Percentiles rank a stretch among this genome's conserved stretches.
Conservation (phyloP, 2,888 invertebrate species). For the Glyphotaelius pellucidus region DNA sequence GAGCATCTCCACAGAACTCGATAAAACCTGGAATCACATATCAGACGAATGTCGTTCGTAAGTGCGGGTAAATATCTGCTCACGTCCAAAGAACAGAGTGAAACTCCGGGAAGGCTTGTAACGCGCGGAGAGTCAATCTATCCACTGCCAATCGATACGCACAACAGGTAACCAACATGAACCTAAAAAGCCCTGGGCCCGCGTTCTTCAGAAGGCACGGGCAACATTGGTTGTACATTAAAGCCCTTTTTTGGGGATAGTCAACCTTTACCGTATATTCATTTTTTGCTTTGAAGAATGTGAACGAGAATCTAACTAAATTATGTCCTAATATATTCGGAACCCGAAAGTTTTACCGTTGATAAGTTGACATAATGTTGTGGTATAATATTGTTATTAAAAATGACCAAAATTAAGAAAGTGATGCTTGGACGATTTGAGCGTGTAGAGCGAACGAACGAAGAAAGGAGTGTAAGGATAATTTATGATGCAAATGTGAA, state of each 20-base stretch:
- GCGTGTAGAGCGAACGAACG: too few species aligned
- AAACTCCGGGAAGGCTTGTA: not conserved
- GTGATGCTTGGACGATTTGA: too few species aligned
- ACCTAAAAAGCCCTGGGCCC: too few species aligned
- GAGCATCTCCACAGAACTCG: not conserved
- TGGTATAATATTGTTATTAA: too few species aligned
- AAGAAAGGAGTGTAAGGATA: too few species aligned
- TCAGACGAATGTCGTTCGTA: not conserved
- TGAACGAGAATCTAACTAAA: too few species aligned
- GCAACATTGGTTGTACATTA: not conserved
- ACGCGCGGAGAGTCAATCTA: not conserved
- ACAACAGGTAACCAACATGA: not conserved
- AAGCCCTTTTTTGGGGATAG: not conserved
- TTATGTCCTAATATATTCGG: too few species aligned
- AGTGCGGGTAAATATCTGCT: not conserved
- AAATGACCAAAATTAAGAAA: too few species aligned
- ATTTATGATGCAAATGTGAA: too few species aligned
- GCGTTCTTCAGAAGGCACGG: not conserved
- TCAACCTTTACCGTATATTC: not conserved
- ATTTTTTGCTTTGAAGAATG: too few species aligned
- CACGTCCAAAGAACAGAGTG: not conserved
- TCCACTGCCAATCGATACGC: not conserved
- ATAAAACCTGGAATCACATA: not conserved
- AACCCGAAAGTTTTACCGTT: too few species aligned
- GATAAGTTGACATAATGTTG: too few species aligned